A percentile compares a stretch with the other conserved stretches of the same genome.
Conservation (phyloP, 2,113 vertebrate genomes). For the Orientallactaga bullata region DNA sequence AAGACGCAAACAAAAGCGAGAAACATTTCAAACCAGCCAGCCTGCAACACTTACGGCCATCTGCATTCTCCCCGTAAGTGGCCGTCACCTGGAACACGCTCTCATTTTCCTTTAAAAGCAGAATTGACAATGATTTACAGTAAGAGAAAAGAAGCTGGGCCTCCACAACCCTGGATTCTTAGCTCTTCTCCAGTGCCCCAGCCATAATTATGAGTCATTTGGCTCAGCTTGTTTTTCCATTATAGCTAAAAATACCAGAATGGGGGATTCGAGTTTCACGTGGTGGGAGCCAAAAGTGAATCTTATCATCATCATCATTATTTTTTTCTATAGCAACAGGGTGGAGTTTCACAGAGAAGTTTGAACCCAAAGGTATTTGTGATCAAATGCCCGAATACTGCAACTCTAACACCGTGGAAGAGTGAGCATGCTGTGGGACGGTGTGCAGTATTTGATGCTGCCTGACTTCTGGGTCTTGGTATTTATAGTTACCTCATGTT, state of each 20-base stretch:
- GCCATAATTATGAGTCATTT: conserved; percentile 51
- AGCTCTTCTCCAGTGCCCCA: conserved; percentile 31
- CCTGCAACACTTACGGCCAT: conserved; percentile 38
- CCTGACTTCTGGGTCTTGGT: conserved; percentile 18
- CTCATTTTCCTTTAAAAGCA: conserved; percentile 58
- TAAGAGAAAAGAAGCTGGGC: conserved; percentile 43
- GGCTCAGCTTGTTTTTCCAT: conserved; percentile 53
- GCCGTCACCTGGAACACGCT: conserved; percentile 19
- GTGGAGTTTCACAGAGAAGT: background rate
- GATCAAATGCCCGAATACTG: background rate
- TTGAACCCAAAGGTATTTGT: background rate
- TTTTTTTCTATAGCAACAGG: conserved; percentile 31
- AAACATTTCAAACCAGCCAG: conserved; percentile 55
- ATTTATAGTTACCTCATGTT: conserved; percentile 2
- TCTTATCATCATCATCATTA: background rate
- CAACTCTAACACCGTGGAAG: background rate
- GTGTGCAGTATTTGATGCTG: background rate
- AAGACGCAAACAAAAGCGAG: conserved; percentile 58
- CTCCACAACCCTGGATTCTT: conserved; percentile 25
- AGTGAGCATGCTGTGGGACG: background rate
- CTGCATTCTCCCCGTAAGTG: conserved; percentile 32
- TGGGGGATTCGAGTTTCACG: conserved; percentile 27
- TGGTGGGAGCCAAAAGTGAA: conserved; percentile 5
- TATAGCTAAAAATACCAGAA: conserved; percentile 41
- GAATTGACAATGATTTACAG: conserved; percentile 21